Base-by-base conservation (phyloP, 2,888 invertebrate species). In the Ophion costatus region DNA sequence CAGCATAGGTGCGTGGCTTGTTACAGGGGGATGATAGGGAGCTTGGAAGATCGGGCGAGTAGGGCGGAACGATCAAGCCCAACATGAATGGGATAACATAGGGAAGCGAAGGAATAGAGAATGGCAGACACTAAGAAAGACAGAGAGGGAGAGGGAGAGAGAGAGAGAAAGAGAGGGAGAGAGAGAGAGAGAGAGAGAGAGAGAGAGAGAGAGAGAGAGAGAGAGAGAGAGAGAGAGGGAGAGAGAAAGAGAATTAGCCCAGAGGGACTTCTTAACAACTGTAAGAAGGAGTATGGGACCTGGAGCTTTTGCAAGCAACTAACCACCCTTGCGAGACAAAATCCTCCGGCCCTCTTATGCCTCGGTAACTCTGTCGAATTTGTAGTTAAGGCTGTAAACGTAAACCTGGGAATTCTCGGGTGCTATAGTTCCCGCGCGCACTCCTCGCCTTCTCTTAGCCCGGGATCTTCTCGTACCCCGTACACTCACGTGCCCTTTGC, bases 321-420 rank as follows among this genome's bases (percentile, higher is more conserved):
- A 91, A 92, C 91, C 92, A 91, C 93, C 93, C 92, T 92, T 91
- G 90, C 91, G 93, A 93, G 93, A 93, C 92, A 91, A 91, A 91
- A 92, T 91, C 85, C 86, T 80, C 71, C 45, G 76, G 76, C 89
- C 90, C 90, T 90, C 91, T 91, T 92, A 92, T 91, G 92, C 92
- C 91, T 90, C 92, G 92, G 90, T 92, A 91, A 92, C 92, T 93
- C 92, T 91, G 93, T 92, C 93, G 93, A 93, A 93, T 93, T 93
- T 93, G 92, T 93, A 93, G 92, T 92, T 92, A 91, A 91, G 92
- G 91, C 91, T 91, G 92, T 93, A 93, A 93, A 93, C 92, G 93
- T 92, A 92, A 93, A 92, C 93, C 92, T 92, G 93, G 92, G 93
- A 92, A 91, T 93, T 92, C 91, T 86, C 82, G 81, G 84, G 77